Percentiles rank a stretch among this genome's conserved stretches.
These are phyloP conservation scores for Helicoverpa armigera DNA, from an alignment of 1,140 invertebrate species.

Conservation along the genomic window DNA sequence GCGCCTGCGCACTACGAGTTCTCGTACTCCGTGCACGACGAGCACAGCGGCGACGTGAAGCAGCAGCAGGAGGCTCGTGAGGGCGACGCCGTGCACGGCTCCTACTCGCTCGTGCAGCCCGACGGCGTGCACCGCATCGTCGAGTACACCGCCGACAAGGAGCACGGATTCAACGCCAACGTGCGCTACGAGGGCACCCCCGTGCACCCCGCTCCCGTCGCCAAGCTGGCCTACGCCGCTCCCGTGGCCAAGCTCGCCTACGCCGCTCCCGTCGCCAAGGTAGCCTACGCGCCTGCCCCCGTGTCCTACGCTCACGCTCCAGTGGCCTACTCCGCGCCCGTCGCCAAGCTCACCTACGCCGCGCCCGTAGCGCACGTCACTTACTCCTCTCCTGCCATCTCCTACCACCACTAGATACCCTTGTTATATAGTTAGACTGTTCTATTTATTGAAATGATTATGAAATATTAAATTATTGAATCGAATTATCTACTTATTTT, in stretches of 20 bases:
- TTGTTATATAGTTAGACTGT: constrained; percentile 46
- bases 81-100: constrained; percentile 88
- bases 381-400: constrained; percentile 75
- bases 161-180: constrained; percentile 62
- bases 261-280: constrained; percentile 58
- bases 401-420: constrained; percentile 75
- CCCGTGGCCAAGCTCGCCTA: too few relatives aligned
- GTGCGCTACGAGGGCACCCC: constrained; percentile 62
- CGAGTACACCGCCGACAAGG: constrained; percentile 85
- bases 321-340: constrained; percentile 45
- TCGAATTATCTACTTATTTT: neutral
- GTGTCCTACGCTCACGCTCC: constrained; percentile 39
- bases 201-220: constrained; percentile 71
- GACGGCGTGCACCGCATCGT: constrained; percentile 87
- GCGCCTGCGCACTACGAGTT: constrained; percentile 83
- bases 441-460: constrained; percentile 54
- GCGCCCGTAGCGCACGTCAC: constrained; percentile 69
- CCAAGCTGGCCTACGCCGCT: constrained; percentile 52
- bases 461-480: constrained; percentile 62
- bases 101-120: constrained; percentile 88
- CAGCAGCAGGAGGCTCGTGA: constrained; percentile 74
- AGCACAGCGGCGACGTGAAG: constrained; percentile 80
- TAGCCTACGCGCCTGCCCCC: constrained; percentile 56
- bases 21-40: constrained; percentile 81
- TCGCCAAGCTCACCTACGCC: constrained; percentile 62